Base-by-base conservation (phyloP, 2,113 vertebrate species). In the Steatornis caripensis region DNA sequence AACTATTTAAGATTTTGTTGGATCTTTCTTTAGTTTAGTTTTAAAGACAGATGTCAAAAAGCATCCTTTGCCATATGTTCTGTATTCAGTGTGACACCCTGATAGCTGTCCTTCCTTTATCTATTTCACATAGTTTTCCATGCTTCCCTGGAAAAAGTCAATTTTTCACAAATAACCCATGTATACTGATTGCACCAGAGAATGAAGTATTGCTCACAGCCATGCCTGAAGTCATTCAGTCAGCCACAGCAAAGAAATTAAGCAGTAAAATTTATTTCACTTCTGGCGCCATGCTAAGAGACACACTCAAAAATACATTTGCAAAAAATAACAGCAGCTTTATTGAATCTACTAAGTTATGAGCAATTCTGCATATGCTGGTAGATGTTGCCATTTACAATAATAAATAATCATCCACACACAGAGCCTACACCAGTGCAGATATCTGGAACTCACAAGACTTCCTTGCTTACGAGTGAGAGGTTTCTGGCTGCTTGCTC, bases 181-280 rank as follows among this genome's bases (percentile, higher is more conserved):
- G 21, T 65, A 81, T 55, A 41, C 34, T 77, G 24, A 49, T 49
- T 75, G 48, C 48, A 89, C 46, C 64, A 84, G 79, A 51, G 55
- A 62, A 74, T 39, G 60, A 90, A 95, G 70, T 45, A 90, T 71
- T 95, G 92, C 80, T 95, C 23, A 55, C 70, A 95, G 83, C 65
- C 65, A 88, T 84, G 92, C 80, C 90, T 94, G 69, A 84, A 97
- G 72, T 94, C 24, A 84, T 96, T 93, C 80, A 93, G 71, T 84
- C 90, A 94, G 72, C 74, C 94, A 95, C 80, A 95, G 87, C 36
- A 96, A 96, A 94, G 83, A 89, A 93, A 29, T 27, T 87, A 84
- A 94, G 39, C 76, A 82, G 57, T 45, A 48, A 93, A 95, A 97
- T 92, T 92, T 87, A 95, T 92, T 97, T 96, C 77, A 87, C 45